These are phyloP conservation scores for Hydropsyche tenuis DNA, from an alignment of 1,140 invertebrate genomes.

Conservation along the genomic window DNA sequence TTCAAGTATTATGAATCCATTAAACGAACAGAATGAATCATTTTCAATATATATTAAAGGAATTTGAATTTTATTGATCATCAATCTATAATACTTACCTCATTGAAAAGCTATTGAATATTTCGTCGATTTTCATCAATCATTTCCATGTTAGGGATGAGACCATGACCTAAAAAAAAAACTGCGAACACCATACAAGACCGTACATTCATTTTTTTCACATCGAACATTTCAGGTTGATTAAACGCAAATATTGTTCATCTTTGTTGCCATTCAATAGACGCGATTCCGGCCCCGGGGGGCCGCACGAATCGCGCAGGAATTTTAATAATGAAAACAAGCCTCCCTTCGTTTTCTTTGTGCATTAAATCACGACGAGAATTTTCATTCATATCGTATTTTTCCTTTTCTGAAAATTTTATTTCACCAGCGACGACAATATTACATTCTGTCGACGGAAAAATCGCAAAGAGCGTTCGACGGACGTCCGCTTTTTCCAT, in stretches of 20 bases:
- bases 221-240: conserved; percentile 17
- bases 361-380: conserved; percentile 29
- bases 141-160: no score
- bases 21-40: no score
- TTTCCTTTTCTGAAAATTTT: neutral
- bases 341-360: conserved; percentile 26
- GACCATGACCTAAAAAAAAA: no score
- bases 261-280: conserved; percentile 24
- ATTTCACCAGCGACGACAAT: conserved; percentile 13
- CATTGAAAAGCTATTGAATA: no score
- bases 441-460: conserved; percentile 6
- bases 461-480: neutral
- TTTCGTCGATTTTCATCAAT: no score
- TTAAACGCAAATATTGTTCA: conserved; percentile 34
- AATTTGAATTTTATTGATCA: no score
- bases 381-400: conserved; percentile 2
- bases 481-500: neutral
- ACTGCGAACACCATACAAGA: no score
- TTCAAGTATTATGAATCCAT: no score
- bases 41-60: no score
- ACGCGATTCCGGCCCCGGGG: neutral
- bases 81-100: no score
- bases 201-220: neutral
- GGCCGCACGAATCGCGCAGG: conserved; percentile 1
- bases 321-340: conserved; percentile 39